A percentile compares a stretch with the other conserved stretches of the same genome.
phyloP scores from a whole-genome alignment of 2,113 vertebrate genomes.

The Chaetops frenatus region DNA sequence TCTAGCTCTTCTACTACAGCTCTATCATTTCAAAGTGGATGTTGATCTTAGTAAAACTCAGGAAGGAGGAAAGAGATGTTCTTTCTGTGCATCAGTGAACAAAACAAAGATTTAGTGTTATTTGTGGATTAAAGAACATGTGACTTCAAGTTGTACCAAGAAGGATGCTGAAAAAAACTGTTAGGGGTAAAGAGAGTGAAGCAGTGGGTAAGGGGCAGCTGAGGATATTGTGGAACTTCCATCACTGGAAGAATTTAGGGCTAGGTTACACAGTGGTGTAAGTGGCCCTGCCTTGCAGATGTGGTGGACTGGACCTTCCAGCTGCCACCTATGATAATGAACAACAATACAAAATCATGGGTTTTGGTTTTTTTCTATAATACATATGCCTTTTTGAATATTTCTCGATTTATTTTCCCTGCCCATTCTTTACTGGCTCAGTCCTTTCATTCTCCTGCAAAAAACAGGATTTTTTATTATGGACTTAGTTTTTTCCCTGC shows the following conservation, averaged over 20 bases:
- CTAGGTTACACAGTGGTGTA: accelerated
- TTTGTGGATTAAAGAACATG: not conserved
- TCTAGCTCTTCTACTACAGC: not conserved
- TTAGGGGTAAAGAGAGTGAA: not conserved
- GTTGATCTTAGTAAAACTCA: not conserved
- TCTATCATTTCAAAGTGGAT: not conserved
- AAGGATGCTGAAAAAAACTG: not conserved
- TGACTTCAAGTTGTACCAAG: not conserved
- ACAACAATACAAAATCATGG: not conserved
- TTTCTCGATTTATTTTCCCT: not conserved
- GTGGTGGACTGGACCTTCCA: not conserved
- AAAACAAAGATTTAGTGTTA: not conserved
- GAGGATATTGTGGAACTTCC: not conserved
- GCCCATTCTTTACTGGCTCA: not conserved
- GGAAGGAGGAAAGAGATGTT: not conserved
- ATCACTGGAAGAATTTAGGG: not conserved
- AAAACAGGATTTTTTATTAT: not conserved
- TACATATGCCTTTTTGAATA: not conserved
- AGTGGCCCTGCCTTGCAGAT: not conserved
- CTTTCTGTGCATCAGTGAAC: not conserved
- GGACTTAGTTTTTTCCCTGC: not conserved
- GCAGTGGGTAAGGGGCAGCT: not conserved
- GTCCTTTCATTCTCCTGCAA: not conserved
- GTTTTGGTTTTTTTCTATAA: not conserved
- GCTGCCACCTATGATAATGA: not conserved